A percentile compares a stretch with the other conserved stretches of the same genome.
Evolutionary conservation across 2,797 vertebrate species (phyloP).

Genomic region (Bovichtus variegatus): DNA sequence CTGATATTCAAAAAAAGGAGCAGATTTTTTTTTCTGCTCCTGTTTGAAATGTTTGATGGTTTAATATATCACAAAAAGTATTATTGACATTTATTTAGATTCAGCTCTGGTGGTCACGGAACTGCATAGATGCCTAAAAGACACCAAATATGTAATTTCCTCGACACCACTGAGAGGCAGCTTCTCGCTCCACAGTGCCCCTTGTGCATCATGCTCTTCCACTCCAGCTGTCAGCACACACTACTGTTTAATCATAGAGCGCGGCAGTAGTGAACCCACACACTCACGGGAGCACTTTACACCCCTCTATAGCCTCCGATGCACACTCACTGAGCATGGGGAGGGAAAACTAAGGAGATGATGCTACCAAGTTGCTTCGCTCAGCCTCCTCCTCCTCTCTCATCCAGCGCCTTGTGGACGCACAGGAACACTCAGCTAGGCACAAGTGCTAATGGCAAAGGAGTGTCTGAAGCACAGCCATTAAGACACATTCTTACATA

Average conservation of each 20-base stretch:
- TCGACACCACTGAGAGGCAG: constrained; percentile 29
- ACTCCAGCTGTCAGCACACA: constrained; percentile 77
- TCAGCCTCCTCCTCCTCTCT: background rate
- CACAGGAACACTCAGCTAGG: constrained; percentile 26
- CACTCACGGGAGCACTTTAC: constrained; percentile 62
- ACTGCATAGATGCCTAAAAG: background rate
- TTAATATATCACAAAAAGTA: background rate
- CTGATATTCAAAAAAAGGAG: background rate
- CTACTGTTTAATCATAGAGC: constrained; percentile 81
- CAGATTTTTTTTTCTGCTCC: background rate
- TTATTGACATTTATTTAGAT: background rate
- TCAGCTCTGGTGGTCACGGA: background rate
- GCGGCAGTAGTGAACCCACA: constrained; percentile 53
- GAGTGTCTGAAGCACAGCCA: constrained; percentile 45
- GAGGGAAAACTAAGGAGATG: constrained; percentile 25
- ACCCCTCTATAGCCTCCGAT: constrained; percentile 34
- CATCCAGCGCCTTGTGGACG: constrained; percentile 51
- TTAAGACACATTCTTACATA: constrained; percentile 15
- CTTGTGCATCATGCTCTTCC: constrained; percentile 62
- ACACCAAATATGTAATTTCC: constrained; percentile 26
- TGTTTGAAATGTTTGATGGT: background rate
- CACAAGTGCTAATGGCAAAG: constrained; percentile 40
- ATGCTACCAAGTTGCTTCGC: background rate
- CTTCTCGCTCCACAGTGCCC: constrained; percentile 37
- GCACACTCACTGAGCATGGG: constrained; percentile 19